These are phyloP conservation scores for Charina bottae DNA, from an alignment of 2,113 vertebrate genomes.

Conservation along the genomic window DNA sequence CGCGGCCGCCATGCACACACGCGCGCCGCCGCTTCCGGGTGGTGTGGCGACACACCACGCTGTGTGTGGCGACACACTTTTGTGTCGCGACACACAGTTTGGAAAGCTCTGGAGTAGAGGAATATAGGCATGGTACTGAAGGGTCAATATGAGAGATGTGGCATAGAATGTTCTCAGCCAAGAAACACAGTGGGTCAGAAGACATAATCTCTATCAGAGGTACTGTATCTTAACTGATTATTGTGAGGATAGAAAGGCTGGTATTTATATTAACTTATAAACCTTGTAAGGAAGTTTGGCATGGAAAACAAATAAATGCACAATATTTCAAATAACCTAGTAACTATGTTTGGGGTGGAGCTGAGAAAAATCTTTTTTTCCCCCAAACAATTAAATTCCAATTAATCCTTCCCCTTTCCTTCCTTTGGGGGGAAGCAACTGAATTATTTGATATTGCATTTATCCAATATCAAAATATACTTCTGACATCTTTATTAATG, in stretches of 20 bases:
- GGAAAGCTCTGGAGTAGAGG: background rate
- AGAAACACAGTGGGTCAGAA: background rate
- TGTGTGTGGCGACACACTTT: too few species aligned
- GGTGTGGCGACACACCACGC: too few species aligned
- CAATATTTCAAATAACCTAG: background rate
- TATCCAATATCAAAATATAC: constrained; percentile 10
- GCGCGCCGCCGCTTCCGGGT: too few species aligned
- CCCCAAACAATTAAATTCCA: background rate
- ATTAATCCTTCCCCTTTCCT: constrained; percentile 39
- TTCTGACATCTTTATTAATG: constrained; percentile 10
- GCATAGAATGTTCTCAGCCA: background rate
- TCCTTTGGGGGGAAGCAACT: constrained; percentile 23
- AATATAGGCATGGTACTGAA: background rate
- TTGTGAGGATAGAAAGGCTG: background rate
- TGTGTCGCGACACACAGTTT: too few species aligned
- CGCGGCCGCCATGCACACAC: too few species aligned
- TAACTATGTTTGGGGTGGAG: background rate
- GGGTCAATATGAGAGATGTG: background rate
- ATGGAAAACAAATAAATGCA: background rate
- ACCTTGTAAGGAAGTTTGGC: background rate
- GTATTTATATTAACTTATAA: background rate
- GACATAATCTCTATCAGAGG: background rate
- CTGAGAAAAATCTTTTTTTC: background rate
- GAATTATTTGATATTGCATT: constrained; percentile 24
- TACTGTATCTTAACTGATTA: background rate